These are phyloP conservation scores for Drosophila villosipedis DNA, from an alignment of 2,888 invertebrate species.

Conservation along the genomic window DNA sequence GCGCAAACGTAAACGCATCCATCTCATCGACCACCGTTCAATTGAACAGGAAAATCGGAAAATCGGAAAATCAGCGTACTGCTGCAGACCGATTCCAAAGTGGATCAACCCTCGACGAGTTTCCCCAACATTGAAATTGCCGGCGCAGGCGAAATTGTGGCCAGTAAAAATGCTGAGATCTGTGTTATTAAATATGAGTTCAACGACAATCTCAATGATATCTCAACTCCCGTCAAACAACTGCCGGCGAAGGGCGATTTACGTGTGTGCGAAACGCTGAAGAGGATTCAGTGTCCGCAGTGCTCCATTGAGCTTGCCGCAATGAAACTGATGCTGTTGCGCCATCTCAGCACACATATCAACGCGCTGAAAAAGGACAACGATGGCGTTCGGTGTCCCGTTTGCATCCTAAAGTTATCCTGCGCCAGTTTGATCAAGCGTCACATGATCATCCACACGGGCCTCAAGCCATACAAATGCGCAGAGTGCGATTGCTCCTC, in stretches of 20 bases:
- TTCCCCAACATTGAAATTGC: slow-evolving; percentile 42
- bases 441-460: slow-evolving; percentile 89
- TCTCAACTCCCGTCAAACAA: not conserved
- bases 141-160: slow-evolving; percentile 38
- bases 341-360: slow-evolving; percentile 86
- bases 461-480: slow-evolving; percentile 86
- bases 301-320: slow-evolving; percentile 89
- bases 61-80: not conserved
- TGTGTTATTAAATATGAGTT: slow-evolving; percentile 34
- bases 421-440: slow-evolving; percentile 88
- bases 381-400: slow-evolving; percentile 85
- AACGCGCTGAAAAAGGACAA: slow-evolving; percentile 87
- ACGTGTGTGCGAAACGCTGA: slow-evolving; percentile 81
- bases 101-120: slow-evolving; percentile 11
- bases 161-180: slow-evolving; percentile 51
- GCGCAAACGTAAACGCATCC: slow-evolving; percentile 31
- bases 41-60: slow-evolving; percentile 20
- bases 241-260: too few species aligned
- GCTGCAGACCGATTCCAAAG: slow-evolving; percentile 11
- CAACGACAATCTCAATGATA: slow-evolving; percentile 84
- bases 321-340: slow-evolving; percentile 86
- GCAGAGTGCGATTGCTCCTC: slow-evolving; percentile 50
- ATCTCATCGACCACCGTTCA: slow-evolving; percentile 5
- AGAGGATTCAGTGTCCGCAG: slow-evolving; percentile 88
- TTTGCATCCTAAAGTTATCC: slow-evolving; percentile 89